phyloP scores from a whole-genome alignment of 2,888 invertebrate species.

The Apotomis capreana region DNA sequence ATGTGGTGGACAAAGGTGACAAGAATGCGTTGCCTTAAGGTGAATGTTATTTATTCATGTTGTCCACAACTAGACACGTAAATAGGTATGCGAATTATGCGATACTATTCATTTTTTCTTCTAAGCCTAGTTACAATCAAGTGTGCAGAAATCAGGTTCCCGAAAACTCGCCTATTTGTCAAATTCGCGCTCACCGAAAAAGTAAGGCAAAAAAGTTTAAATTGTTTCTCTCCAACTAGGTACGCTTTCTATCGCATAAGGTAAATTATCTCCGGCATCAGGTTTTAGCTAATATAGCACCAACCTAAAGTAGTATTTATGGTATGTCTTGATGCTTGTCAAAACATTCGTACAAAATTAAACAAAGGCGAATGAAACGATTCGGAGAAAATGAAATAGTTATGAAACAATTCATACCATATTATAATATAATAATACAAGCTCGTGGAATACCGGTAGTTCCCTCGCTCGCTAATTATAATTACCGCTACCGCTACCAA shows the following conservation, averaged over 20 bases:
- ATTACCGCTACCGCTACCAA: not conserved
- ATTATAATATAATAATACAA: not conserved
- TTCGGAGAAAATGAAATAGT: not conserved
- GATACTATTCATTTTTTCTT: not conserved
- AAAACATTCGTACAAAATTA: too few species aligned
- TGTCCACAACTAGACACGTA: not conserved
- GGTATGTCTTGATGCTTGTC: too few species aligned
- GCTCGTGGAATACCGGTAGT: not conserved
- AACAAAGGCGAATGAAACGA: not conserved
- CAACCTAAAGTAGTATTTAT: too few species aligned
- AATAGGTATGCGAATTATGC: not conserved
- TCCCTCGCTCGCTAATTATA: not conserved
- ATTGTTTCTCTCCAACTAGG: too few species aligned
- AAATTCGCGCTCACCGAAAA: too few species aligned
- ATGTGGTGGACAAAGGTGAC: not conserved
- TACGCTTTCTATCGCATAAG: too few species aligned
- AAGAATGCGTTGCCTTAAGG: not conserved
- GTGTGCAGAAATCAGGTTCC: too few species aligned
- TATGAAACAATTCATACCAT: slow-evolving; percentile 8
- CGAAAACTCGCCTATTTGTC: too few species aligned
- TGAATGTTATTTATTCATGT: too few species aligned
- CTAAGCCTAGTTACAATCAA: not conserved
- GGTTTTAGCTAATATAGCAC: too few species aligned
- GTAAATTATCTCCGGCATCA: too few species aligned
- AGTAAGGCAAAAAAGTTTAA: too few species aligned